Base-by-base conservation (phyloP, 2,888 invertebrate species). In the Himalopsyche tibetana region DNA sequence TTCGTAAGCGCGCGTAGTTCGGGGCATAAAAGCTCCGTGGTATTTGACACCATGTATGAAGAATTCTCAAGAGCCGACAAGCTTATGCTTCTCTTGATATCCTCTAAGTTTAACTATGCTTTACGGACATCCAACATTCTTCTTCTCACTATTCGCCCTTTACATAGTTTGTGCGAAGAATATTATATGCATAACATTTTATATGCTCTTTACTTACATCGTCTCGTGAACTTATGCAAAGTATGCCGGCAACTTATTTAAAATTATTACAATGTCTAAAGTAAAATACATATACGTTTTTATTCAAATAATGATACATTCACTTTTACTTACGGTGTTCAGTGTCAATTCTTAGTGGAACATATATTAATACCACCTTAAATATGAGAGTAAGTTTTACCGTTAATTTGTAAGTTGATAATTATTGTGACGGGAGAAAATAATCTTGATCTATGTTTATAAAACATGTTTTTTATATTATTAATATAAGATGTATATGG, bases 41-140 rank as follows among this genome's bases (percentile, higher is more conserved):
- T 38, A 74, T 74, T 74, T 74, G 74, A 74, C 74, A 74, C 74
- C 74, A 74, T 74, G 36, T 74, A 38, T 36, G 74, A 74, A 74
- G 74, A 74, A 74, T 74, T 74, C 38, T 74, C 74, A 74, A 74
- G 36, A 36, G 38, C 74, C 74, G 74, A 15, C 74, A 38, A 74
- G 74, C 74, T 74, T 74, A 74, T 74, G 38, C 38, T 38, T 69
- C 69, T 74, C 28, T 74, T 15, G 36, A 74, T 38, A 36, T 36
- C 12, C 38, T 28, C 12, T 12, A 74, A 74, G 74, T 74, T 74
- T 74, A 38, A 74, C 38, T 74, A 74, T 74, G 74, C 74, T 74
- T 74, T 74, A 74, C 74, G 74, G 74, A 28, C 15, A 74, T 74
- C 36, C 74, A 5, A 74, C 74, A 74, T 74, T 74, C 74, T 74